A percentile compares a stretch with the other conserved stretches of the same genome.
Conservation (phyloP, 1,140 invertebrate species). For the Saccostrea echinata region DNA sequence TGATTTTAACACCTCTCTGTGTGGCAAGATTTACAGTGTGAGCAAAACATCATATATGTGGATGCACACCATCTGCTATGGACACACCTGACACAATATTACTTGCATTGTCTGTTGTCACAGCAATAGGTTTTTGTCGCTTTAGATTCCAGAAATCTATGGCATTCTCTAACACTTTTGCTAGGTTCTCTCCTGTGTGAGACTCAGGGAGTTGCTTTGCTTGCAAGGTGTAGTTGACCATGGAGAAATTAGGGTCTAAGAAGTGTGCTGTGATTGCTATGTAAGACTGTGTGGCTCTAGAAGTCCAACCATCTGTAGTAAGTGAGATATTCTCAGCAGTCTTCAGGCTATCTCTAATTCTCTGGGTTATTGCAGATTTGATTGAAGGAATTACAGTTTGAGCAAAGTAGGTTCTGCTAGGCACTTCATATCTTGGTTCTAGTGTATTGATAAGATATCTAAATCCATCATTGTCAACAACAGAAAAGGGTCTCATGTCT, state of each 20-base stretch:
- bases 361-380: neutral
- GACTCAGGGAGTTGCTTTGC: neutral
- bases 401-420: slow-evolving; percentile 11
- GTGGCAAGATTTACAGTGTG: slow-evolving; percentile 45
- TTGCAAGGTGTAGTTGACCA: slow-evolving; percentile 11
- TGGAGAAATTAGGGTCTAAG: slow-evolving; percentile 12
- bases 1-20: slow-evolving; percentile 26
- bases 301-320: slow-evolving; percentile 41
- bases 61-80: neutral
- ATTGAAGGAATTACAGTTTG: neutral
- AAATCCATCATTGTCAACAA: slow-evolving; percentile 40
- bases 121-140: neutral
- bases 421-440: slow-evolving; percentile 38
- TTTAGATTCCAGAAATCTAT: neutral
- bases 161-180: neutral
- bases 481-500: neutral
- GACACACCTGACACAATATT: slow-evolving; percentile 16
- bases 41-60: slow-evolving; percentile 42
- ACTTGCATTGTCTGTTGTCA: slow-evolving; percentile 42
- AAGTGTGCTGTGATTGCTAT: slow-evolving; percentile 41
- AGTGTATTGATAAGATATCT: slow-evolving; percentile 33
- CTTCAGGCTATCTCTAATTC: neutral
- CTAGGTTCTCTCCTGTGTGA: neutral
- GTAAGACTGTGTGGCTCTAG: slow-evolving; percentile 32
- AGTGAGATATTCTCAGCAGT: neutral